Conservation (phyloP, 2,888 invertebrate species). For the Calliphora vomitoria region DNA sequence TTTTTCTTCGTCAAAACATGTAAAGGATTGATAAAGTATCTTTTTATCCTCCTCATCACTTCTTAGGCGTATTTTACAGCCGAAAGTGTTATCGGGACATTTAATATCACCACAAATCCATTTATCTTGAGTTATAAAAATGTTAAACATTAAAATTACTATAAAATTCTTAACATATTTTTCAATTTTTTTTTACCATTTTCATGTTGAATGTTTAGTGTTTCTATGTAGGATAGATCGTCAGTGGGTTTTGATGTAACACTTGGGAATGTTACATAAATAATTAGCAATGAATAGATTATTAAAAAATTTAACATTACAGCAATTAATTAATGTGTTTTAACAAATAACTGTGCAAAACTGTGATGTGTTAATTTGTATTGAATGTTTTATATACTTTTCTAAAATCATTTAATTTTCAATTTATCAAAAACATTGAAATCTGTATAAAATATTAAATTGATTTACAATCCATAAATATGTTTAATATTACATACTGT, state of each 20-base stretch:
- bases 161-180: neutral
- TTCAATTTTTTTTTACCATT: constrained; percentile 38
- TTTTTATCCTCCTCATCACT: neutral
- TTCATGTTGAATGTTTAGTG: constrained; percentile 31
- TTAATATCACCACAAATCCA: constrained; percentile 59
- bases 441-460: too few species aligned
- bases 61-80: constrained; percentile 45
- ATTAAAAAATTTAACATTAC: neutral
- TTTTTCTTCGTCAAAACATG: constrained; percentile 48
- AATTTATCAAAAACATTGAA: too few species aligned
- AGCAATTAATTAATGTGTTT: neutral
- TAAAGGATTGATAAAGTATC: constrained; percentile 11
- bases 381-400: neutral
- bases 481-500: neutral
- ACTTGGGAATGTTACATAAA: neutral
- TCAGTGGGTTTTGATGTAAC: constrained; percentile 14
- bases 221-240: constrained; percentile 1
- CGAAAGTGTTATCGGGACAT: constrained; percentile 52
- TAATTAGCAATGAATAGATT: neutral
- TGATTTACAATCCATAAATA: neutral
- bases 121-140: neutral
- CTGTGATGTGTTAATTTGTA: neutral
- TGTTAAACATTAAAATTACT: neutral
- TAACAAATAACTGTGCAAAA: neutral
- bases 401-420: neutral